Percentiles rank a stretch among this genome's conserved stretches.
These are phyloP conservation scores for Solenodon paradoxus DNA, from an alignment of 2,113 vertebrate genomes.

Conservation along the genomic window DNA sequence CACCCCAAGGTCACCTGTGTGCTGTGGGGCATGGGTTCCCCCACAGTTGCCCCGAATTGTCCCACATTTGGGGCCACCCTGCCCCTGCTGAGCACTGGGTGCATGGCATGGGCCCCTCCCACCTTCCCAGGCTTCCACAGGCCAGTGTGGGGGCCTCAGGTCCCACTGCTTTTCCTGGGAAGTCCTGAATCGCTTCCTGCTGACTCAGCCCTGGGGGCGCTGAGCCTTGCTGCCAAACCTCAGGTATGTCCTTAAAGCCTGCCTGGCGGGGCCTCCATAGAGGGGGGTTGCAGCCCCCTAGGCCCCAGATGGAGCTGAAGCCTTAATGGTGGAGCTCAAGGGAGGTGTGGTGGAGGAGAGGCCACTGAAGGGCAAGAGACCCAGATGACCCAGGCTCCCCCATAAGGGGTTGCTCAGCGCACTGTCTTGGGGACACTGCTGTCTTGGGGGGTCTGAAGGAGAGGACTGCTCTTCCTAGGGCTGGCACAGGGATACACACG, in stretches of 20 bases:
- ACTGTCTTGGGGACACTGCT: not conserved
- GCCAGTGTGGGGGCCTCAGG: not conserved
- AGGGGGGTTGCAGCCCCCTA: not conserved
- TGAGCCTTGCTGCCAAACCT: conserved; percentile 60
- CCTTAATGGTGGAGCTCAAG: not conserved
- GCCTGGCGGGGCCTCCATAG: not conserved
- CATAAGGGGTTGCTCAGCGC: not conserved
- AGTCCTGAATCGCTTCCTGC: conserved; percentile 10
- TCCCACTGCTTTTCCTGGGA: not conserved
- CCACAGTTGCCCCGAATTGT: not conserved
- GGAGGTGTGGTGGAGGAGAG: not conserved
- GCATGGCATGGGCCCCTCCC: not conserved
- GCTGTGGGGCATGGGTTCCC: not conserved
- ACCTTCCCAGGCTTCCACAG: not conserved
- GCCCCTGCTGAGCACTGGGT: not conserved
- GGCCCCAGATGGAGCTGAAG: not conserved
- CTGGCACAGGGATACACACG: accelerated
- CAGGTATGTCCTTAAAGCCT: conserved; percentile 67
- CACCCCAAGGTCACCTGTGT: not conserved
- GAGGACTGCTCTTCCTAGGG: not conserved
- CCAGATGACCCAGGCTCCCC: not conserved
- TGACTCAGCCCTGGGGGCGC: conserved; percentile 52
- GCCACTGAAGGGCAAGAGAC: not conserved
- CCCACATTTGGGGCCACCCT: not conserved
- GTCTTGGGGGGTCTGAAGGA: not conserved